These are phyloP conservation scores for Pseudochirops cupreus DNA, from an alignment of 2,797 vertebrate genomes.

Conservation along the genomic window DNA sequence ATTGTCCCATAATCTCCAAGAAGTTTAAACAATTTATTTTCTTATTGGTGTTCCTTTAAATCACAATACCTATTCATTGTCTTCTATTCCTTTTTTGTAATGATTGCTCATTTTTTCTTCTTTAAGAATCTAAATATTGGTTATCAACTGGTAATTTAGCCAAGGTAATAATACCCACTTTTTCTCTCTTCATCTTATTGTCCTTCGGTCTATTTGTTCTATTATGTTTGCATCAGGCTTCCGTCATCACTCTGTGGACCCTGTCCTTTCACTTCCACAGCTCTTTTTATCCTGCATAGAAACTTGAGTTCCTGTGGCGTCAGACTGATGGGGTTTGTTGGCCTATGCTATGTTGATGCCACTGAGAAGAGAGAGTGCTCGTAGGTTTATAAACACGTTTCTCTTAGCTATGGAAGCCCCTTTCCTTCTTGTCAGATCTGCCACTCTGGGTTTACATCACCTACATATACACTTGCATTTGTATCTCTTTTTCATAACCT, in stretches of 20 bases:
- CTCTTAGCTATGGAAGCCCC: not conserved
- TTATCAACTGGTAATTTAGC: not conserved
- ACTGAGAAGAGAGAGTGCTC: not conserved
- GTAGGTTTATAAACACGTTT: not conserved
- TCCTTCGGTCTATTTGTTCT: not conserved
- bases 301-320: not conserved
- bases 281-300: too few relatives aligned
- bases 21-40: too few relatives aligned
- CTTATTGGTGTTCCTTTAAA: too few relatives aligned
- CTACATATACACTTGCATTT: too few relatives aligned
- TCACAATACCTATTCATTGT: too few relatives aligned
- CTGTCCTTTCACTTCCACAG: not conserved
- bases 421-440: not conserved
- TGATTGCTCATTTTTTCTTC: not conserved
- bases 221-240: not conserved
- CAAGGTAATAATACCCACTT: not conserved
- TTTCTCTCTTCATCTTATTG: not conserved
- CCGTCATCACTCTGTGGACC: too few relatives aligned
- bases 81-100: not conserved
- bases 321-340: not conserved
- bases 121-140: not conserved
- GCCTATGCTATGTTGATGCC: not conserved
- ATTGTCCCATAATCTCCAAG: too few relatives aligned
- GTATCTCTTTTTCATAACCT: too few relatives aligned
- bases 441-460: too few relatives aligned